These are phyloP conservation scores for Camelus bactrianus DNA, from an alignment of 2,113 vertebrate species.

Conservation along the genomic window DNA sequence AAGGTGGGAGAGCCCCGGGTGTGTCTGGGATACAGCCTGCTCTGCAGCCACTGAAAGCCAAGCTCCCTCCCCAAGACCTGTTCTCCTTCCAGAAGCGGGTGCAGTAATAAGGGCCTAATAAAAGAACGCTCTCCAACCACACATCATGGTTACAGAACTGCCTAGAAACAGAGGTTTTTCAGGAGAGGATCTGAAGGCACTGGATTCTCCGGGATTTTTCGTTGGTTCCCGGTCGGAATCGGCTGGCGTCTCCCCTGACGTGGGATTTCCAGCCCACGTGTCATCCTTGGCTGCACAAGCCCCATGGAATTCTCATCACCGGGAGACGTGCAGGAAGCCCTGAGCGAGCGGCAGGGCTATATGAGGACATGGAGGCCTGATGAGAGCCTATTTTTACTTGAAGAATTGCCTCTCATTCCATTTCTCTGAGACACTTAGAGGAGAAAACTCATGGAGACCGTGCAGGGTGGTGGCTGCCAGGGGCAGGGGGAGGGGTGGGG, in stretches of 20 bases:
- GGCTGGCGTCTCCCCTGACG: not conserved
- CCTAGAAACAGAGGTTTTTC: not conserved
- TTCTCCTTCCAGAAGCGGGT: not conserved
- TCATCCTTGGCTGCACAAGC: not conserved
- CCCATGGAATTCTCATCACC: not conserved
- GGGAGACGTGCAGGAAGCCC: not conserved
- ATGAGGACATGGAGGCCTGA: not conserved
- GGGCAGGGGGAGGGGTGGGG: fast-evolving
- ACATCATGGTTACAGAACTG: not conserved
- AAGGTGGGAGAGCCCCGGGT: not conserved
- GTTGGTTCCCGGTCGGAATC: not conserved
- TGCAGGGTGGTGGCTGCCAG: not conserved
- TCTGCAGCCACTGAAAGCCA: not conserved
- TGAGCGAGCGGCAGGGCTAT: not conserved
- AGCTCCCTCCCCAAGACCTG: too few relatives aligned
- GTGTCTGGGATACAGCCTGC: not conserved
- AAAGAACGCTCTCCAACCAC: not conserved
- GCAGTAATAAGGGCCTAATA: not conserved
- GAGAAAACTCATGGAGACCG: not conserved
- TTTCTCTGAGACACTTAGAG: not conserved
- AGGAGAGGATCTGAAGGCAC: not conserved
- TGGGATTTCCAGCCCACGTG: not conserved
- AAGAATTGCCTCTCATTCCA: not conserved
- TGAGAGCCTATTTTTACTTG: not conserved
- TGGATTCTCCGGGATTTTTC: not conserved